Evolutionary conservation across 2,797 vertebrate genomes (phyloP).

Genomic region (Parauchenoglanis punctatus): DNA sequence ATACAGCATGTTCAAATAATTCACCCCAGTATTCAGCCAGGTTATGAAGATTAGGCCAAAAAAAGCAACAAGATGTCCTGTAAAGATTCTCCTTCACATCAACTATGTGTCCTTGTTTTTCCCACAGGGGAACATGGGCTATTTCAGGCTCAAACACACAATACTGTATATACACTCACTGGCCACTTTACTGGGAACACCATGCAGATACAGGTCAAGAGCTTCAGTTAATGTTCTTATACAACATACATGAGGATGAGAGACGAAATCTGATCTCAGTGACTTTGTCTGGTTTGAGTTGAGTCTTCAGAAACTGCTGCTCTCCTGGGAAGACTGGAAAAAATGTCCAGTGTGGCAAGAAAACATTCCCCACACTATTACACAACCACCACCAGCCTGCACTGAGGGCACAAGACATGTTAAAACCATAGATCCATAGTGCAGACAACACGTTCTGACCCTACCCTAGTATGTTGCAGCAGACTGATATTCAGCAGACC

Average conservation of each 20-base stretch:
- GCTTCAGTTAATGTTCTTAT: not conserved
- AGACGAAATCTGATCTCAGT: not conserved
- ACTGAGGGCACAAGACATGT: not conserved
- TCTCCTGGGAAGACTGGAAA: not conserved
- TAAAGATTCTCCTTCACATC: not conserved
- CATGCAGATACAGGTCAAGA: not conserved
- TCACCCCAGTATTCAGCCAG: not conserved
- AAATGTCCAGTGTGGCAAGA: no score
- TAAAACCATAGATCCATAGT: not conserved
- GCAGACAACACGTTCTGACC: not conserved
- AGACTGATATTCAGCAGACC: not conserved
- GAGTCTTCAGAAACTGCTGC: not conserved
- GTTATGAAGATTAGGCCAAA: not conserved
- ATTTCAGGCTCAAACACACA: not conserved
- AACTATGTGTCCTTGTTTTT: conserved; percentile 7
- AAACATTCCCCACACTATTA: not conserved
- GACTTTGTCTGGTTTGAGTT: not conserved
- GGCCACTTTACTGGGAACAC: not conserved
- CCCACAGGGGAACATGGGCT: not conserved
- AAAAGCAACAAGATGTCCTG: not conserved
- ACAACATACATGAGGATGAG: not conserved
- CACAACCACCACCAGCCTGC: not conserved
- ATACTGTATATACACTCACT: not conserved
- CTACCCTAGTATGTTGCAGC: not conserved
- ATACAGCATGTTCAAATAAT: not conserved